Evolutionary conservation across 2,888 invertebrate species (phyloP), one percentile per base, ranked within the genome.

Genomic region (Pyrocoelia pectoralis): DNA sequence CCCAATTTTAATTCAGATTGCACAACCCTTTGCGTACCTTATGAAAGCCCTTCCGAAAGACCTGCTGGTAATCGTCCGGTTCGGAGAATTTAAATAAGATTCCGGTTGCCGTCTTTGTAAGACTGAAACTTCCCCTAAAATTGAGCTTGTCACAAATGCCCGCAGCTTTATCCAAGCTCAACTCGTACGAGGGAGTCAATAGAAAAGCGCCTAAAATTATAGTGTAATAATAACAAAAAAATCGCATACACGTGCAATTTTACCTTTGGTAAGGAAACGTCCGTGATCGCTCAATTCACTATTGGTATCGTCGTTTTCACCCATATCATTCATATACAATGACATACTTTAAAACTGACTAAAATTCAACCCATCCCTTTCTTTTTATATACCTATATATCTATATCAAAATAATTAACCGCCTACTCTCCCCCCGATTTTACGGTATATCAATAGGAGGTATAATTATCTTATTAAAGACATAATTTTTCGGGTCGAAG

Each of bases 141-240:
- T 90, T 92, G 88, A 94, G 91, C 81, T 93, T 93, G 84, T 94
- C 94, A 83, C 93, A 93, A 76, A 94, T 92, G 73, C 90, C 85
- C 41, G 92, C 91, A 1, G 93, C 93, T 71, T 93, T 92, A 82
- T 94, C 93, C 87, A 94, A 88, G 77, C 90, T 92, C 73, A 94
- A 84, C 77, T 94, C 93, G 82, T 93, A 92, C 55, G 93, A 93
- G 41, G 94, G 94, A 48, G 94, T 94, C 73, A 94, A 84, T 52
- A 94, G 87, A 80, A 94, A 94, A 40, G 93, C 93, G 51, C 89
- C 89, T 83, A 76, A 72, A 81, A 74, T 68, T 3, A 24, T 6
- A 6, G 24, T 24, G 4, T 3, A 24, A n/a, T n/a, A n/a, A n/a
- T n/a, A n/a, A n/a, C n/a, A 24, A 24, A 24, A 24, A 24, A 24